Evolutionary conservation across 2,113 vertebrate species (phyloP).

Genomic region (Colaptes auratus): DNA sequence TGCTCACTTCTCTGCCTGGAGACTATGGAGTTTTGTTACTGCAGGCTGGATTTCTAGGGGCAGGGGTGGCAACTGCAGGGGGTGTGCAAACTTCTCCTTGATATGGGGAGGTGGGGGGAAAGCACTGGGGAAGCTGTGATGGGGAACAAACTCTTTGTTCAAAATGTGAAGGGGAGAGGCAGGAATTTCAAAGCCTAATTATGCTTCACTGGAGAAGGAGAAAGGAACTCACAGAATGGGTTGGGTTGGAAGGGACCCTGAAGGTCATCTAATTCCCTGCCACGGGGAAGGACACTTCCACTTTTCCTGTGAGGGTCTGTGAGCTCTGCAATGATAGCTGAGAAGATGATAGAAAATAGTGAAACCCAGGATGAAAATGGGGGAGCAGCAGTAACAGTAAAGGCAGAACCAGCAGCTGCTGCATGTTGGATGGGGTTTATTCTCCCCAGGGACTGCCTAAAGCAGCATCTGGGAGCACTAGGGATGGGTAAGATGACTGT

Average conservation of each 20-base stretch:
- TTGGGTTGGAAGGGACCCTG: too few species aligned
- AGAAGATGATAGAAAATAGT: not conserved
- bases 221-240: not conserved
- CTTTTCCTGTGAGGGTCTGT: not conserved
- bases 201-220: not conserved
- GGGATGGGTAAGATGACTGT: not conserved
- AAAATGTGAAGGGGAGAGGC: not conserved
- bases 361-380: not conserved
- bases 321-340: not conserved
- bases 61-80: not conserved
- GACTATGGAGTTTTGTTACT: not conserved
- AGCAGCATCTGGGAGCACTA: not conserved
- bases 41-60: not conserved
- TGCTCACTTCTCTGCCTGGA: not conserved
- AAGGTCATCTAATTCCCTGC: too few species aligned
- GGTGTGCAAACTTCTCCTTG: not conserved
- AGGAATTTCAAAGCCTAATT: fast-evolving
- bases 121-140: not conserved
- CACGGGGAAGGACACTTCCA: too few species aligned
- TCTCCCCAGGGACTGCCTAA: not conserved
- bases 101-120: not conserved
- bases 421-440: not conserved
- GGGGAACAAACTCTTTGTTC: not conserved
- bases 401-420: not conserved
- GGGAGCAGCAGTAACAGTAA: not conserved